Evolutionary conservation across 2,113 vertebrate genomes (phyloP), one percentile per base, ranked within the genome.

Genomic region (Apteryx mantelli): DNA sequence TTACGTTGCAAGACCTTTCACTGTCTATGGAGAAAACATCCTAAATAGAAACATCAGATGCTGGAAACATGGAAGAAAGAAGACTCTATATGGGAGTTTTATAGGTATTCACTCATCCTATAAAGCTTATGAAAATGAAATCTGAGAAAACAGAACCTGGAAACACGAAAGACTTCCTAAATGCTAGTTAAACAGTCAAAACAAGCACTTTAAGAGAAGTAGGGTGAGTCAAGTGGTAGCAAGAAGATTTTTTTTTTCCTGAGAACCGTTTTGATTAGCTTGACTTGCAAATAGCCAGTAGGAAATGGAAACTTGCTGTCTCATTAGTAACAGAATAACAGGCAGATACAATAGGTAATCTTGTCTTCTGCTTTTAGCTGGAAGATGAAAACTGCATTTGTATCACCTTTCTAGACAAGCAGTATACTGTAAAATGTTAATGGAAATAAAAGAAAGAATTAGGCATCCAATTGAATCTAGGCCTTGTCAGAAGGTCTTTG

Each of bases 281-380:
- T 75, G 92, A 95, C 88, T 96, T 97, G 68, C 76, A 97, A 55
- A 60, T 65, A 91, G 83, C 61, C 60, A 75, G 73, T 65, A 50
- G 83, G 83, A 97, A 96, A 89, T 76, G 76, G 90, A 94, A 96
- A 91, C 48, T 55, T 3, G 1, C 64, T 36, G 5, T 69, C 80
- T 81, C 58, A 34, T 61, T 69, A 74, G 58, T 40, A 89, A 84
- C 3, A 63, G 56, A 91, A 74, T 34, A 71, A 71, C 20, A 68
- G 44, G 55, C 34, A 50, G 10, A 82, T 36, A 86, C 7, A 60
- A 88, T 81, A 55, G 36, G 13, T 63, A 80, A 86, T 65, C n/a
- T 63, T 22, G 75, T 68, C 69, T 66, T 79, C 58, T 73, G 36
- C 25, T 94, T 80, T 65, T 82, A 91, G 36, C 11, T 63, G 55